Evolutionary conservation across 2,797 vertebrate species (phyloP).

Genomic region (Sebastes dallii): DNA sequence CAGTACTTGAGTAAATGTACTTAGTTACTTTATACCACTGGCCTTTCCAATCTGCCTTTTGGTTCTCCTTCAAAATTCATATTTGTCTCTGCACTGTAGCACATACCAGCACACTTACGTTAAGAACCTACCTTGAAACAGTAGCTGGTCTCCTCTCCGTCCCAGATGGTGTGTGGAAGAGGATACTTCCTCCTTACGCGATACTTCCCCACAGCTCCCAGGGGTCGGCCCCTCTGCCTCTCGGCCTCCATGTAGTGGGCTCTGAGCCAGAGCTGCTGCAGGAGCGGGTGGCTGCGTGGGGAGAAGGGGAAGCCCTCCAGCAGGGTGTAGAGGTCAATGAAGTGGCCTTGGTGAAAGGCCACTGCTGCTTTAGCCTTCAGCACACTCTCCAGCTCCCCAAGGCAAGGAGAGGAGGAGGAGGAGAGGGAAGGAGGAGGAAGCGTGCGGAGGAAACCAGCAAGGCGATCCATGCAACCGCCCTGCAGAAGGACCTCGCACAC

Average conservation of each 20-base stretch:
- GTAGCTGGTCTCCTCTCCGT: slow-evolving; percentile 82
- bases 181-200: slow-evolving; percentile 79
- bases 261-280: slow-evolving; percentile 81
- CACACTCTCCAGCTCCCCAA: slow-evolving; percentile 62
- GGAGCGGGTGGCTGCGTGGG: slow-evolving; percentile 70
- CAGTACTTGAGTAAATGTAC: background rate
- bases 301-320: slow-evolving; percentile 77
- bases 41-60: background rate
- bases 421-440: slow-evolving; percentile 55
- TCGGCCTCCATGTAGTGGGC: slow-evolving; percentile 80
- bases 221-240: slow-evolving; percentile 74
- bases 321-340: slow-evolving; percentile 74
- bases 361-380: slow-evolving; percentile 76
- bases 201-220: slow-evolving; percentile 82
- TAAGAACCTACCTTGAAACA: slow-evolving; percentile 76
- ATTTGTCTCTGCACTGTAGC: background rate
- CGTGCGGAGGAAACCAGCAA: slow-evolving; percentile 70
- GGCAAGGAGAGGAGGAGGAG: slow-evolving; percentile 22
- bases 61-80: background rate
- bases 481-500: slow-evolving; percentile 81
- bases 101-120: background rate
- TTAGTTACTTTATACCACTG: background rate
- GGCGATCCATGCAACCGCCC: slow-evolving; percentile 71
- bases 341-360: slow-evolving; percentile 78
- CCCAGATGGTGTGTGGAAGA: slow-evolving; percentile 79